These are phyloP conservation scores for Nautilus pompilius DNA, from an alignment of 1,140 invertebrate genomes.

Conservation along the genomic window DNA sequence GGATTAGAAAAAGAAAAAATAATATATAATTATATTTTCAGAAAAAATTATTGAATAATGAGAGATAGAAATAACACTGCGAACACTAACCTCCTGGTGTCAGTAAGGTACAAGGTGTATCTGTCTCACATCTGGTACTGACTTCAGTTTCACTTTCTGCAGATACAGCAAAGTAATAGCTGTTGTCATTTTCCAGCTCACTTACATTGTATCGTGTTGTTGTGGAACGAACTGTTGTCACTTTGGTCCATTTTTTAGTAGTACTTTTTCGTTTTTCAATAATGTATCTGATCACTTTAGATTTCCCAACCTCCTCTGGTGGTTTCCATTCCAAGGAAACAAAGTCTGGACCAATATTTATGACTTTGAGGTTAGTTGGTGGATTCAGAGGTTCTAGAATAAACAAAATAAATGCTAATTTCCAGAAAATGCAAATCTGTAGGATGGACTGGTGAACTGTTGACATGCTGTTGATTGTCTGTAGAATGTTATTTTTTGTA, in stretches of 20 bases:
- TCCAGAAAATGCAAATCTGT: too few species aligned
- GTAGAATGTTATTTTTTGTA: too few species aligned
- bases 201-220: slow-evolving; percentile 68
- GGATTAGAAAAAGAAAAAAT: too few species aligned
- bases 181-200: slow-evolving; percentile 88
- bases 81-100: slow-evolving; percentile 72
- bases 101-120: slow-evolving; percentile 56
- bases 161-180: slow-evolving; percentile 93
- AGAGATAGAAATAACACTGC: too few species aligned
- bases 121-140: slow-evolving; percentile 79
- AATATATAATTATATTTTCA: too few species aligned
- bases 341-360: slow-evolving; percentile 88
- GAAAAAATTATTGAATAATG: too few species aligned
- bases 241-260: slow-evolving; percentile 42
- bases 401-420: too few species aligned
- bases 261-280: slow-evolving; percentile 37
- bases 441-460: too few species aligned
- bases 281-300: slow-evolving; percentile 71
- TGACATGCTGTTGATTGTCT: too few species aligned
- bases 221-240: slow-evolving; percentile 72
- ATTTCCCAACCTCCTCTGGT: slow-evolving; percentile 87
- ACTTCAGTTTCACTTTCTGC: slow-evolving; percentile 97
- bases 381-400: slow-evolving; percentile 79
- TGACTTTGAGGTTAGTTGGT: slow-evolving; percentile 87
- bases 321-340: slow-evolving; percentile 90